Percentiles rank a stretch among this genome's conserved stretches.
Conservation (phyloP, 1,140 invertebrate genomes). For the Pseudomyrmex concolor region DNA sequence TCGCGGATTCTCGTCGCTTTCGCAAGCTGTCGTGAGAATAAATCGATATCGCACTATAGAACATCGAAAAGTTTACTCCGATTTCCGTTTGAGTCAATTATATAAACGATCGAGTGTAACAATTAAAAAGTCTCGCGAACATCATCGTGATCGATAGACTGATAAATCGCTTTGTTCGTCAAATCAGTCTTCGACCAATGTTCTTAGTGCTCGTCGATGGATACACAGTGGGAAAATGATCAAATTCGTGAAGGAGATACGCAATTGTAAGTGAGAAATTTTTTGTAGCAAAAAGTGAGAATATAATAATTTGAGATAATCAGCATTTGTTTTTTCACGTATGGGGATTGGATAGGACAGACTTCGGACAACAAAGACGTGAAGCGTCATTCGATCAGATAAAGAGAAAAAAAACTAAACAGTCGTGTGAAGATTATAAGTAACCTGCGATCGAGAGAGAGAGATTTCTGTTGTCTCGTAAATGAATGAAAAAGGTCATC, state of each 20-base stretch:
- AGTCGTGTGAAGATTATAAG: background rate
- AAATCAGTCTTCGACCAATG: background rate
- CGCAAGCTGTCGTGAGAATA: background rate
- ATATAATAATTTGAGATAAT: background rate
- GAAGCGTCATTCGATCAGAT: background rate
- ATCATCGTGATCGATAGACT: background rate
- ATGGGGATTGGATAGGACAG: too few relatives aligned
- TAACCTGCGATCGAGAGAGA: too few relatives aligned
- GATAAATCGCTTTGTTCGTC: background rate
- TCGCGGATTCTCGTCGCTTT: slow-evolving; percentile 39
- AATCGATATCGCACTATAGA: background rate
- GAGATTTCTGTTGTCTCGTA: background rate
- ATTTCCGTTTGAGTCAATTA: background rate
- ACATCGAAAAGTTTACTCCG: background rate
- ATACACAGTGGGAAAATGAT: slow-evolving; percentile 4
- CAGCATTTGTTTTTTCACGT: background rate
- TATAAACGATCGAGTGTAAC: background rate
- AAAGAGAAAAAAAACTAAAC: background rate
- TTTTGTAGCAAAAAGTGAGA: too few relatives aligned
- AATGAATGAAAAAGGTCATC: slow-evolving; percentile 6
- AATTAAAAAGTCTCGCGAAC: background rate
- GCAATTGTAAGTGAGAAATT: too few relatives aligned
- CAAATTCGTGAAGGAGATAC: background rate
- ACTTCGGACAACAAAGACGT: background rate
- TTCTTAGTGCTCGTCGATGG: background rate